These are phyloP conservation scores for Carabus problematicus DNA, from an alignment of 2,888 invertebrate genomes.

Conservation along the genomic window DNA sequence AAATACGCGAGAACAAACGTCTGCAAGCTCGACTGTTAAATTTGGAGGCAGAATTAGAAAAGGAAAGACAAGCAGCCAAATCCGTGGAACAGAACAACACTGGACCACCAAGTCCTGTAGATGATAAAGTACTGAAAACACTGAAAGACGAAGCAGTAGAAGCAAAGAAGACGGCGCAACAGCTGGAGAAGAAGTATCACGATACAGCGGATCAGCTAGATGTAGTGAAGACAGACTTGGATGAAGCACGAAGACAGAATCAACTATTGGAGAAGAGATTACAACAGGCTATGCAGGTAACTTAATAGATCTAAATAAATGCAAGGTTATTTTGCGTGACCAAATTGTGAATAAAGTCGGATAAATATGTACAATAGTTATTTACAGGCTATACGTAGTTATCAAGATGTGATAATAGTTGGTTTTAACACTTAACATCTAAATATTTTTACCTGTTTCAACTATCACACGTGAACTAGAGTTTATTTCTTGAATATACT, in stretches of 20 bases:
- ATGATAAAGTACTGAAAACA: constrained; percentile 66
- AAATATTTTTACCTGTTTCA: no score
- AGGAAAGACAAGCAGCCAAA: constrained; percentile 61
- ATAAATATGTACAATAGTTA: neutral
- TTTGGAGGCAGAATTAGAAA: constrained; percentile 81
- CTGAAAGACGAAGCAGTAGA: constrained; percentile 79
- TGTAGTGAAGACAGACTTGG: constrained; percentile 75
- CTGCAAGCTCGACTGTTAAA: constrained; percentile 79
- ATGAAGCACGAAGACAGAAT: constrained; percentile 81
- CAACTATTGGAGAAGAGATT: constrained; percentile 79
- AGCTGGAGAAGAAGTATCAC: constrained; percentile 80
- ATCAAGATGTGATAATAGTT: no score
- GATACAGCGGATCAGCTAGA: constrained; percentile 79
- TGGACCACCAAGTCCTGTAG: constrained; percentile 58
- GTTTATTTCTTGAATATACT: no score
- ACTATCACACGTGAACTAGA: no score
- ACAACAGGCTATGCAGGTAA: constrained; percentile 70
- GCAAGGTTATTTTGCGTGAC: neutral
- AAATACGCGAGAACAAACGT: constrained; percentile 81
- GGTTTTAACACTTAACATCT: no score
- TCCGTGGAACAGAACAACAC: constrained; percentile 54
- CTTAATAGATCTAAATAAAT: neutral
- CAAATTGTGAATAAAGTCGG: neutral
- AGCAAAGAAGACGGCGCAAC: constrained; percentile 79
- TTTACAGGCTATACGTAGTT: neutral